Evolutionary conservation across 1,140 invertebrate species (phyloP).

Genomic region (Zaprionus ghesquierei): DNA sequence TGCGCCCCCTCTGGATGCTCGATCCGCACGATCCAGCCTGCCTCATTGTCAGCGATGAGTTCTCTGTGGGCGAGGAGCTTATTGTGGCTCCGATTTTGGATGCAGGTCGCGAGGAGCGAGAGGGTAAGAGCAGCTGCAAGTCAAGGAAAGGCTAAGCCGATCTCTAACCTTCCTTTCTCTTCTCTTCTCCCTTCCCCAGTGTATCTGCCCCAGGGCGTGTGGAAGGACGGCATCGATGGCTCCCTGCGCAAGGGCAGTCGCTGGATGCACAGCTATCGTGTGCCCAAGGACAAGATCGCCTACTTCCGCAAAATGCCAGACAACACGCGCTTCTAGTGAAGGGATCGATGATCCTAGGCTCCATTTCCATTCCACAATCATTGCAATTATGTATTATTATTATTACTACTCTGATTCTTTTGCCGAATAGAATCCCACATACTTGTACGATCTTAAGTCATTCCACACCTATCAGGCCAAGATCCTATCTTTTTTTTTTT

Average conservation of each 20-base stretch:
- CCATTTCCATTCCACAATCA: background rate
- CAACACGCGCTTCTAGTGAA: slow-evolving; percentile 88
- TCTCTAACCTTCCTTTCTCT: background rate
- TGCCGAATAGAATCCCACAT: background rate
- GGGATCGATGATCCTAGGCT: background rate
- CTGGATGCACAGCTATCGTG: slow-evolving; percentile 94
- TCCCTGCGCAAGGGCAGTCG: slow-evolving; percentile 92
- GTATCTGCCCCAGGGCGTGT: slow-evolving; percentile 93
- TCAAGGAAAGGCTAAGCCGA: background rate
- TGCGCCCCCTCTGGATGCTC: slow-evolving; percentile 96
- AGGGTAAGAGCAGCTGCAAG: slow-evolving; percentile 81
- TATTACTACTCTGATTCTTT: background rate
- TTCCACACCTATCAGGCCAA: background rate
- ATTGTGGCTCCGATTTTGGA: slow-evolving; percentile 95
- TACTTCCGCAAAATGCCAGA: slow-evolving; percentile 94
- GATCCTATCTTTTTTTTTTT: slow-evolving; percentile 3
- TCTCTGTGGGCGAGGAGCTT: slow-evolving; percentile 94
- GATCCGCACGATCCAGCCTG: slow-evolving; percentile 91
- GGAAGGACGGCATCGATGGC: slow-evolving; percentile 94
- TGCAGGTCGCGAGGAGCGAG: slow-evolving; percentile 85
- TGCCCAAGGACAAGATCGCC: slow-evolving; percentile 90
- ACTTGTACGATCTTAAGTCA: background rate
- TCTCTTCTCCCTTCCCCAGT: slow-evolving; percentile 85
- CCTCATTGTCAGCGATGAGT: slow-evolving; percentile 92
- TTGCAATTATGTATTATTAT: slow-evolving; percentile 24